Conservation (phyloP, 2,797 vertebrate genomes). For the Labroides dimidiatus region DNA sequence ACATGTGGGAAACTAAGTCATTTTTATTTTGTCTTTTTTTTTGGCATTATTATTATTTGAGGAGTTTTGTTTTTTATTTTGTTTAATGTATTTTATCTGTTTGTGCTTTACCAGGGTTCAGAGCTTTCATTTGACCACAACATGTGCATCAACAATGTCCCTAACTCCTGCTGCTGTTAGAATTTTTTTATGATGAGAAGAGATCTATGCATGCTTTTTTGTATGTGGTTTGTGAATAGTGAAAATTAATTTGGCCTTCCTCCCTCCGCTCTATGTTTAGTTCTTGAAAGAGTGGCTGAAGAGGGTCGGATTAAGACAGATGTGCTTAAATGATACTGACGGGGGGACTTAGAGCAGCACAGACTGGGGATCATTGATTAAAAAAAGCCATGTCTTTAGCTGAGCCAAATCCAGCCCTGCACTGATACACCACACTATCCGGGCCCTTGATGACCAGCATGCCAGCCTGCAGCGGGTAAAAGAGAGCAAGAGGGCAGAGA, state of each 20-base stretch:
- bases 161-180: neutral
- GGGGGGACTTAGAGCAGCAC: slow-evolving; percentile 84
- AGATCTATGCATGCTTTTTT: slow-evolving; percentile 5
- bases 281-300: slow-evolving; percentile 92
- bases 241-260: slow-evolving; percentile 87
- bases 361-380: slow-evolving; percentile 94
- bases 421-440: slow-evolving; percentile 79
- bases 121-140: neutral
- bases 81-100: neutral
- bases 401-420: slow-evolving; percentile 89
- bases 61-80: too few relatives aligned
- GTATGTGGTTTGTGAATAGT: slow-evolving; percentile 18
- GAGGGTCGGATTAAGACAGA: slow-evolving; percentile 96
- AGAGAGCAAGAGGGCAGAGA: slow-evolving; percentile 31
- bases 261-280: slow-evolving; percentile 71
- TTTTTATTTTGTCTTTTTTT: too few relatives aligned
- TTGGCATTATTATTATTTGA: too few relatives aligned
- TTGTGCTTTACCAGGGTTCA: neutral
- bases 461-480: slow-evolving; percentile 10
- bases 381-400: slow-evolving; percentile 94
- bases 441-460: slow-evolving; percentile 24
- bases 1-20: too few relatives aligned
- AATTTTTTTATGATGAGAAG: slow-evolving; percentile 9
- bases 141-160: neutral
- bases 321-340: slow-evolving; percentile 89